Conservation (phyloP, 2,888 invertebrate genomes). For the Tenthredo livida region DNA sequence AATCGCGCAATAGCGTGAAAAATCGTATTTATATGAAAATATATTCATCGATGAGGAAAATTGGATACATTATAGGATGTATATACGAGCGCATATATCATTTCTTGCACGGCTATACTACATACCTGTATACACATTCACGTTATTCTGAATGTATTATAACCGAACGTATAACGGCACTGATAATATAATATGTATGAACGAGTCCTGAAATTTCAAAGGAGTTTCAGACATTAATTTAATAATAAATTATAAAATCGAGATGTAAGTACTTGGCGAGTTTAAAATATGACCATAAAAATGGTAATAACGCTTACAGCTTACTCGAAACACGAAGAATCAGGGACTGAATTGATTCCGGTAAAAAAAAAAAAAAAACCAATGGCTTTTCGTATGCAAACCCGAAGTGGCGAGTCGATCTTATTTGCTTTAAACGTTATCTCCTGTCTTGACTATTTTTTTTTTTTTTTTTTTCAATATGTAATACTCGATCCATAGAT, state of each 20-base stretch:
- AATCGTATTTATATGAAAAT: neutral
- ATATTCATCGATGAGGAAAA: neutral
- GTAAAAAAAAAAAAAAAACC: neutral
- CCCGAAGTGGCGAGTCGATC: neutral
- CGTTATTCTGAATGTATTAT: neutral
- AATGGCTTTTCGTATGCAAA: neutral
- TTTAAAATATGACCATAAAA: neutral
- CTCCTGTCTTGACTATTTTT: neutral
- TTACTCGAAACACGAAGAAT: neutral
- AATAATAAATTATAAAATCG: neutral
- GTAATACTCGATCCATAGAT: neutral
- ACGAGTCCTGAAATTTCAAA: neutral
- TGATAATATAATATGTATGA: neutral
- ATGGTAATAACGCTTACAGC: neutral
- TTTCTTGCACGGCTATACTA: neutral
- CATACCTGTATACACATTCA: neutral
- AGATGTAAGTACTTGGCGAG: neutral
- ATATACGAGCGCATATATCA: neutral
- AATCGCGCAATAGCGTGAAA: slow-evolving; percentile 4
- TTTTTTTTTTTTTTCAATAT: neutral
- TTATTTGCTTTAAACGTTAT: neutral
- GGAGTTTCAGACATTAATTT: neutral
- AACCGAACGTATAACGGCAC: neutral
- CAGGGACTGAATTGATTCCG: neutral
- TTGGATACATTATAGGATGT: neutral